phyloP scores from a whole-genome alignment of 2,888 invertebrate genomes.

The Isotomurus palustris region DNA sequence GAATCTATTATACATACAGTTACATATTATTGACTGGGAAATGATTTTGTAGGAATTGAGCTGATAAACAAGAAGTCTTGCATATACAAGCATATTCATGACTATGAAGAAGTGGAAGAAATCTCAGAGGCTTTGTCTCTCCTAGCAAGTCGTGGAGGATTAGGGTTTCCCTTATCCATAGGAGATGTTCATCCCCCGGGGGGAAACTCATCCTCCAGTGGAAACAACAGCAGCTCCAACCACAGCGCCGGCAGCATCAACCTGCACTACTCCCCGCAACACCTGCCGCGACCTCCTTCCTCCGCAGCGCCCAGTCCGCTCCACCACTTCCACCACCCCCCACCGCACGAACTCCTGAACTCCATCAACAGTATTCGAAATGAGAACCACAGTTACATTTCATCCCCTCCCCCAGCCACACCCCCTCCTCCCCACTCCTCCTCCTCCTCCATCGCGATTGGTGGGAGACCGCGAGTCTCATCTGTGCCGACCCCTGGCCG shows the following conservation, averaged over 20 bases:
- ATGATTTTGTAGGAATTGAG: slow-evolving; percentile 28
- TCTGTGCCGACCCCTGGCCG: neutral
- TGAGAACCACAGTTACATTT: neutral
- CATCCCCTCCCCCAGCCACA: neutral
- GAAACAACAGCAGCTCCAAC: slow-evolving; percentile 5
- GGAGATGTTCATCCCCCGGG: neutral
- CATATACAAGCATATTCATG: slow-evolving; percentile 36
- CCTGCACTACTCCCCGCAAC: slow-evolving; percentile 12
- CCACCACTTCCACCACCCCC: neutral
- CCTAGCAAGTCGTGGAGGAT: slow-evolving; percentile 16
- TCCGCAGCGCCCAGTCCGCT: slow-evolving; percentile 5
- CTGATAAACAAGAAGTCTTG: slow-evolving; percentile 31
- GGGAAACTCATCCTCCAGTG: neutral
- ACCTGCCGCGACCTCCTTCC: neutral
- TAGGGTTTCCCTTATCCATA: neutral
- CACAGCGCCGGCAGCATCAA: slow-evolving; percentile 18
- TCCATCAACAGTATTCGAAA: neutral
- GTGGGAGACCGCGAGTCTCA: neutral
- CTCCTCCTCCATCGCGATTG: neutral
- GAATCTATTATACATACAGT: too few species aligned
- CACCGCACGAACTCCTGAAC: neutral
- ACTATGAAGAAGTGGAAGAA: slow-evolving; percentile 34
- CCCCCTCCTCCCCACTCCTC: neutral
- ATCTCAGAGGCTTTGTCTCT: slow-evolving; percentile 32
- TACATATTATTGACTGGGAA: too few species aligned